phyloP scores from a whole-genome alignment of 2,113 vertebrate species.

The Spermophilus dauricus region DNA sequence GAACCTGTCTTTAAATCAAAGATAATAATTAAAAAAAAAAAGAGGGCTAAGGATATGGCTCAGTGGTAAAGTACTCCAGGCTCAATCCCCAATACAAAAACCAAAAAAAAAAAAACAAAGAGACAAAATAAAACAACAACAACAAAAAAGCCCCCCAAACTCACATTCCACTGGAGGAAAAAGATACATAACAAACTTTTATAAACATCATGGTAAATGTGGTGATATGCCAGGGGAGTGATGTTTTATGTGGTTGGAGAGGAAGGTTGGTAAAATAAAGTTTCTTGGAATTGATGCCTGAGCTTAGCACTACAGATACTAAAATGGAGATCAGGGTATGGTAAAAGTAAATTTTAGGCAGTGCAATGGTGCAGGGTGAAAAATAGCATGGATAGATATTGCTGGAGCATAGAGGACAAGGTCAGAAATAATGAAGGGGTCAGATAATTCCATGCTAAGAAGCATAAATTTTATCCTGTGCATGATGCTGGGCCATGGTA shows the following conservation, averaged over 20 bases:
- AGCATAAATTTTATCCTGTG: not conserved
- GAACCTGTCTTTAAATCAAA: not conserved
- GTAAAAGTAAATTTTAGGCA: not conserved
- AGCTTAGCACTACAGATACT: not conserved
- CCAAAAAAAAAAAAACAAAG: not conserved
- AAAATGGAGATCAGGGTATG: not conserved
- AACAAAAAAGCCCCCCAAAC: too few relatives aligned
- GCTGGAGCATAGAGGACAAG: not conserved
- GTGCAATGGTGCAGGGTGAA: not conserved
- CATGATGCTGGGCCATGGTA: not conserved
- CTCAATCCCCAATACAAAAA: not conserved
- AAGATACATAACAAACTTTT: not conserved
- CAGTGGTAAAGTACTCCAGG: not conserved
- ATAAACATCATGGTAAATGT: not conserved
- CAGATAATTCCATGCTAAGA: not conserved
- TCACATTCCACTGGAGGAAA: not conserved
- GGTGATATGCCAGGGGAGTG: not conserved
- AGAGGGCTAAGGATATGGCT: not conserved
- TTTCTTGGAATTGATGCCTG: not conserved
- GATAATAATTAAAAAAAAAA: not conserved
- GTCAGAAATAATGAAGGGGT: not conserved
- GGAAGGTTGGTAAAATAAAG: not conserved
- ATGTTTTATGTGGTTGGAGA: not conserved
- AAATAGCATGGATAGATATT: not conserved
- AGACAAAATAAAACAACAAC: too few relatives aligned